These are phyloP conservation scores for Spodoptera picta DNA, from an alignment of 2,888 invertebrate genomes.

Conservation along the genomic window DNA sequence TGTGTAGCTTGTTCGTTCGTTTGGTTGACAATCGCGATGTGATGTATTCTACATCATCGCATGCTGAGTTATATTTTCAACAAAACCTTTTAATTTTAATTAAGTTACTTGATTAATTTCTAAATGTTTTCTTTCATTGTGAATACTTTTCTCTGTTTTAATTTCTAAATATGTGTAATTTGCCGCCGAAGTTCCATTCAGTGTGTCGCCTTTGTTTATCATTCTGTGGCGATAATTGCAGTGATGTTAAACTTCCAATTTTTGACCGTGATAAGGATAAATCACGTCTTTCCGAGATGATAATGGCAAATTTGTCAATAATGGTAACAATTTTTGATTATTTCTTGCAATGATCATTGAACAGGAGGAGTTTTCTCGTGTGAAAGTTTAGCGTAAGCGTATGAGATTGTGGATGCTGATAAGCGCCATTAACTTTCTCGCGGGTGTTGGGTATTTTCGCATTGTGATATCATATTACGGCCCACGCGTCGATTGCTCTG, in stretches of 20 bases:
- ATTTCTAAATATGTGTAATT: slow-evolving; percentile 95
- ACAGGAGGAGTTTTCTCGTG: slow-evolving; percentile 83
- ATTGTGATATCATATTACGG: slow-evolving; percentile 90
- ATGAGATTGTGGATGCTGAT: slow-evolving; percentile 89
- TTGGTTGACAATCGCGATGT: slow-evolving; percentile 89
- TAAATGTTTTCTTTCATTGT: slow-evolving; percentile 88
- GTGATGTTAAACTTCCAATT: slow-evolving; percentile 93
- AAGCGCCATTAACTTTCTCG: slow-evolving; percentile 90
- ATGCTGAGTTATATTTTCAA: slow-evolving; percentile 87
- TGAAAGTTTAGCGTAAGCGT: slow-evolving; percentile 88
- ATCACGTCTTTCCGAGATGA: slow-evolving; percentile 91
- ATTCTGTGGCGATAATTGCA: slow-evolving; percentile 91
- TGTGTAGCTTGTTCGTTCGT: slow-evolving; percentile 87
- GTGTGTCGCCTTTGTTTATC: slow-evolving; percentile 98
- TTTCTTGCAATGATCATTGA: slow-evolving; percentile 64
- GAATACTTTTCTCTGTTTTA: slow-evolving; percentile 85
- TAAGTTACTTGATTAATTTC: slow-evolving; percentile 86
- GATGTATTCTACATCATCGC: slow-evolving; percentile 88
- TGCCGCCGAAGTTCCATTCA: slow-evolving; percentile 97
- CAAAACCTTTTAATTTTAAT: slow-evolving; percentile 85
- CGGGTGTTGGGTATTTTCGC: slow-evolving; percentile 89
- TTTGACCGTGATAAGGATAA: slow-evolving; percentile 93
- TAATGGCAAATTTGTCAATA: slow-evolving; percentile 94
- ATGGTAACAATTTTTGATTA: slow-evolving; percentile 89
- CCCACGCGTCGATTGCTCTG: slow-evolving; percentile 87